These are phyloP conservation scores for Rostratula benghalensis DNA, from an alignment of 2,113 vertebrate species.

Conservation along the genomic window DNA sequence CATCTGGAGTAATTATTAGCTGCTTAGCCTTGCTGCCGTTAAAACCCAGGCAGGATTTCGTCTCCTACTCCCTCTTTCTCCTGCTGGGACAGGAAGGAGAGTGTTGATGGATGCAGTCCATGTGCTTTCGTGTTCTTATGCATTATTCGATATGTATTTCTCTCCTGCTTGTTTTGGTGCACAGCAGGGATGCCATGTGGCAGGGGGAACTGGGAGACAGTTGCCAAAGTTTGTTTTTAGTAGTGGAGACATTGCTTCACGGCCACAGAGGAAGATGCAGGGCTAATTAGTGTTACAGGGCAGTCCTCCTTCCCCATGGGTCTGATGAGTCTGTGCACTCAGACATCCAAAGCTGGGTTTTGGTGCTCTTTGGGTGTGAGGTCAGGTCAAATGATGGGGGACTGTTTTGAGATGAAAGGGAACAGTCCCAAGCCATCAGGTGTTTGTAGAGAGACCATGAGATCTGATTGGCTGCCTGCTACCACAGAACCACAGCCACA, in stretches of 20 bases:
- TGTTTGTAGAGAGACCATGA: not conserved
- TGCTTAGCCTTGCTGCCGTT: not conserved
- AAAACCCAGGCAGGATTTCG: not conserved
- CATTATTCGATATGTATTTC: not conserved
- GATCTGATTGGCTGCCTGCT: not conserved
- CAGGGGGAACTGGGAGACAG: not conserved
- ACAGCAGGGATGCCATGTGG: not conserved
- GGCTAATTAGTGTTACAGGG: not conserved
- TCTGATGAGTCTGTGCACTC: not conserved
- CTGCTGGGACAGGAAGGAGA: not conserved
- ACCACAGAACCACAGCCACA: not conserved
- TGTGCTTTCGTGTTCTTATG: not conserved
- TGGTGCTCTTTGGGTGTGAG: fast-evolving
- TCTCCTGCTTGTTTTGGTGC: not conserved
- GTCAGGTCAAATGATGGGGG: not conserved
- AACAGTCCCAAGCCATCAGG: not conserved
- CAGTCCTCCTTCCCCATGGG: fast-evolving
- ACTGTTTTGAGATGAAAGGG: not conserved
- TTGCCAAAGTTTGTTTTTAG: not conserved
- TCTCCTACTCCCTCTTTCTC: not conserved
- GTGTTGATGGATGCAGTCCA: not conserved
- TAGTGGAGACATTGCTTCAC: not conserved
- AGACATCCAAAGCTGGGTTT: not conserved
- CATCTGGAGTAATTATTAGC: constrained; percentile 50
- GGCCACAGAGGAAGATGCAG: not conserved